phyloP scores from a whole-genome alignment of 2,888 invertebrate genomes.

The Junonia oenone region DNA sequence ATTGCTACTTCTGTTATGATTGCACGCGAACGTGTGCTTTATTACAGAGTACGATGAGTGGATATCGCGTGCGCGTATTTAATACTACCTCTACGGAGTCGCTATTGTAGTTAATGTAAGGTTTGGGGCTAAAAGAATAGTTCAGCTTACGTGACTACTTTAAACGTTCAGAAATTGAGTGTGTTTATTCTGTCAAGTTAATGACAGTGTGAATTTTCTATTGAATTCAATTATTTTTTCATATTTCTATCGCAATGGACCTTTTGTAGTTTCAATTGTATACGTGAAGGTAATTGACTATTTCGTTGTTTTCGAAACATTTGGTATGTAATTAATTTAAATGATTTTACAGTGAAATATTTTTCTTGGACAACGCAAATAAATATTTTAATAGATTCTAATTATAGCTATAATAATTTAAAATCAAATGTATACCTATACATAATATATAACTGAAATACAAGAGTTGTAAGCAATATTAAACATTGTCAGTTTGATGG shows the following conservation, averaged over 20 bases:
- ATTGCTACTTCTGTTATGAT: conserved; percentile 19
- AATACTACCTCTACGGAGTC: conserved; percentile 12
- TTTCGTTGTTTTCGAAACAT: no score
- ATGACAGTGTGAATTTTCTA: conserved; percentile 30
- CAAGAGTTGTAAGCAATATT: no score
- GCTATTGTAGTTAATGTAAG: conserved; percentile 22
- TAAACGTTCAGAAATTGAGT: conserved; percentile 27
- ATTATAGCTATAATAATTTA: no score
- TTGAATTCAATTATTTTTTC: conserved; percentile 20
- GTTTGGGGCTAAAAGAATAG: conserved; percentile 28
- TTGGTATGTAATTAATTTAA: no score
- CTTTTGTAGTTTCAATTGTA: background rate
- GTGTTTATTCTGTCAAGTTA: conserved; percentile 31
- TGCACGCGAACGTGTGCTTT: conserved; percentile 8
- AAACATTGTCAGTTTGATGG: no score
- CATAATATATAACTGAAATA: no score
- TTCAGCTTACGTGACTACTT: conserved; percentile 27
- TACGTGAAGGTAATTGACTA: background rate
- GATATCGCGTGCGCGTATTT: conserved; percentile 3
- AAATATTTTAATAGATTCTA: no score
- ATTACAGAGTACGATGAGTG: background rate
- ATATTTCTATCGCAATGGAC: background rate
- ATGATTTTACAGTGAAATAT: no score
- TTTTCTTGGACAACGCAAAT: no score
- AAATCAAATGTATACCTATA: no score